These are phyloP conservation scores for Flabesymbios commensalis DNA, from an alignment of 2,888 invertebrate species.

Conservation along the genomic window DNA sequence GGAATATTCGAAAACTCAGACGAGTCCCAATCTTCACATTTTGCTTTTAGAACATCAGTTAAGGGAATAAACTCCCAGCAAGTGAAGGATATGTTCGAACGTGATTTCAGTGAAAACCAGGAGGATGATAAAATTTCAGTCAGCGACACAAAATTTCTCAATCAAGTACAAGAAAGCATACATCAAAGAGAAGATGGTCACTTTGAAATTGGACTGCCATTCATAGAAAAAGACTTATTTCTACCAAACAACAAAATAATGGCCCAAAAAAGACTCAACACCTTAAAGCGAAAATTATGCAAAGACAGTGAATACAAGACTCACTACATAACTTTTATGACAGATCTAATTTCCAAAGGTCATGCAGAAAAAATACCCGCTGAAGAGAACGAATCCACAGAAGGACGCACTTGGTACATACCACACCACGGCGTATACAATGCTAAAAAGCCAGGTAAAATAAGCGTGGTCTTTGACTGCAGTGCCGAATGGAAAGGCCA, in stretches of 20 bases:
- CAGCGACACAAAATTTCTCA: background rate
- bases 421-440: constrained; percentile 1
- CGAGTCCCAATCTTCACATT: background rate
- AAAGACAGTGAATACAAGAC: background rate
- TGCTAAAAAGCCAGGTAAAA: background rate
- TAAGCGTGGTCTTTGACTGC: constrained; percentile 1
- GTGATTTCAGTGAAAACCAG: background rate
- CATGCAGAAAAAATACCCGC: background rate
- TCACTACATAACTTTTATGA: background rate
- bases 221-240: background rate
- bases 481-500: background rate
- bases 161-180: background rate
- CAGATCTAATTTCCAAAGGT: background rate
- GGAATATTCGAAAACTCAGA: too few species aligned
- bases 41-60: background rate
- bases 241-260: background rate
- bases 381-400: background rate
- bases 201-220: background rate
- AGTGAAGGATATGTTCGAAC: background rate
- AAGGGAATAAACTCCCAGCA: background rate
- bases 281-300: background rate
- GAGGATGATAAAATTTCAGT: background rate
- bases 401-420: background rate
- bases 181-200: background rate
- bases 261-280: background rate